These are phyloP conservation scores for Sorex araneus DNA, from an alignment of 2,113 vertebrate species.

Conservation along the genomic window DNA sequence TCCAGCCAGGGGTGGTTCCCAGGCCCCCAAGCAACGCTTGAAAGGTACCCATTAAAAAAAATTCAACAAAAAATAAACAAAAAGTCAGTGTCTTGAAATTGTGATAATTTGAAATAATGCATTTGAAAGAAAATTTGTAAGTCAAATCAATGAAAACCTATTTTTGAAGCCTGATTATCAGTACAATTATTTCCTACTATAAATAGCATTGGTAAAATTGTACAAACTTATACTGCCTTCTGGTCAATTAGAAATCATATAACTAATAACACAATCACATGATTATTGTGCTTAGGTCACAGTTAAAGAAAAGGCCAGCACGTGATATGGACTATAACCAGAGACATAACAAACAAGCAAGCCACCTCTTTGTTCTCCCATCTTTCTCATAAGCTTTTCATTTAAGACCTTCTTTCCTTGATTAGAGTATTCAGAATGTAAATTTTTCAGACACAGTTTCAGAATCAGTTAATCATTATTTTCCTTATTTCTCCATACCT, in stretches of 20 bases:
- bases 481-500: background rate
- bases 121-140: slow-evolving; percentile 23
- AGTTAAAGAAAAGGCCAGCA: background rate
- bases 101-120: background rate
- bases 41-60: background rate
- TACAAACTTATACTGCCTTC: background rate
- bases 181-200: slow-evolving; percentile 33
- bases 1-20: too few relatives aligned
- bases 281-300: background rate
- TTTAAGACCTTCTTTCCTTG: background rate
- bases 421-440: background rate
- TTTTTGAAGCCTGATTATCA: background rate
- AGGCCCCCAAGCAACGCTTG: too few relatives aligned
- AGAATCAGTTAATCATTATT: background rate
- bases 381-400: background rate
- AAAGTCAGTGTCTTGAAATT: background rate
- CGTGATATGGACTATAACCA: background rate
- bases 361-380: background rate
- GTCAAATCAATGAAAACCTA: background rate
- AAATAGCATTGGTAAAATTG: background rate
- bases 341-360: slow-evolving; percentile 1
- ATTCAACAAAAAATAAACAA: background rate
- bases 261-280: background rate
- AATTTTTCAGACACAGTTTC: background rate
- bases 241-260: background rate